Evolutionary conservation across 2,113 vertebrate genomes (phyloP).

Genomic region (Apteryx mantelli): DNA sequence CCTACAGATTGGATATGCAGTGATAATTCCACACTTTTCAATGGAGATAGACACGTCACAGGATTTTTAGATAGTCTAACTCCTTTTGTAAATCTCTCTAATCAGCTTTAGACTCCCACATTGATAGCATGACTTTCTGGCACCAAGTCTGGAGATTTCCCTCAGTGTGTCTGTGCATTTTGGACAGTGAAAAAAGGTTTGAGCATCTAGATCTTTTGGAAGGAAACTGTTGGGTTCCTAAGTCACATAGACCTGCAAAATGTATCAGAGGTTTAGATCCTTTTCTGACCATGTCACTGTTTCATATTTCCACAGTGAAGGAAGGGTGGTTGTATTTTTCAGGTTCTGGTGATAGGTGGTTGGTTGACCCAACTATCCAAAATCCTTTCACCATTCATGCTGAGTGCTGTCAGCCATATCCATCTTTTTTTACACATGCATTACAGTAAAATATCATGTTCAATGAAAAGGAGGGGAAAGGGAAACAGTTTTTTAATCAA

Average conservation of each 20-base stretch:
- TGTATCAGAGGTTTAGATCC: neutral
- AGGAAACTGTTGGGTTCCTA: neutral
- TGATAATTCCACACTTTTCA: neutral
- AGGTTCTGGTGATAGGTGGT: neutral
- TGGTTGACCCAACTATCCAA: neutral
- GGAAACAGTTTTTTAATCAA: neutral
- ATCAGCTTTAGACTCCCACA: neutral
- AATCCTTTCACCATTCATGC: neutral
- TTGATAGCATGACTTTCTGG: neutral
- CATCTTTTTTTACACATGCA: neutral
- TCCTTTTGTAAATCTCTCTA: neutral
- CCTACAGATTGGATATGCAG: neutral
- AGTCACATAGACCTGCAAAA: neutral
- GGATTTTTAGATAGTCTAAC: neutral
- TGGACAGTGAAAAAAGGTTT: neutral
- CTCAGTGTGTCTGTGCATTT: neutral
- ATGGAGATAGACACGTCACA: neutral
- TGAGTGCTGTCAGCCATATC: neutral
- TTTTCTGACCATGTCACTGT: neutral
- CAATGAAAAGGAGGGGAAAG: neutral
- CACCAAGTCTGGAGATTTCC: neutral
- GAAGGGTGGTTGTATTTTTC: neutral
- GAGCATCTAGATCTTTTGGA: neutral
- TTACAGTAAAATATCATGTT: neutral
- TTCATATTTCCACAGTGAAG: neutral